phyloP scores from a whole-genome alignment of 2,113 vertebrate genomes.

The Cyprinus carpio region DNA sequence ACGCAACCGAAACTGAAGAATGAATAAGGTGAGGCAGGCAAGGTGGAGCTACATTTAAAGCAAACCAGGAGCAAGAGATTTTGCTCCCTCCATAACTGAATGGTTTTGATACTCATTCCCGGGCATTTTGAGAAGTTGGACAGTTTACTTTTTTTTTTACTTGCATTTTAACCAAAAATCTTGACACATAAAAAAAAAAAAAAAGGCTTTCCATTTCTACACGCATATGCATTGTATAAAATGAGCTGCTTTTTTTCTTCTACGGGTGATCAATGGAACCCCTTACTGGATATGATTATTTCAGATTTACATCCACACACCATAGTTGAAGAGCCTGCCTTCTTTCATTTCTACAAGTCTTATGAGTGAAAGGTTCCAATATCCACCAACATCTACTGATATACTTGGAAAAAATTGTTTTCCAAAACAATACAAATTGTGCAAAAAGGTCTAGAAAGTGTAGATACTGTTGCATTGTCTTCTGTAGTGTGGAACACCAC shows the following conservation, averaged over 20 bases:
- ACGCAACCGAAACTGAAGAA: neutral
- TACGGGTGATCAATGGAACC: neutral
- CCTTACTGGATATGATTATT: slow-evolving; percentile 35
- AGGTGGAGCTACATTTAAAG: neutral
- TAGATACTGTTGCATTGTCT: slow-evolving; percentile 19
- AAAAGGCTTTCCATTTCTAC: too few relatives aligned
- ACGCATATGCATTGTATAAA: neutral
- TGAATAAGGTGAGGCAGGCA: neutral
- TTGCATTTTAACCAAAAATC: too few relatives aligned
- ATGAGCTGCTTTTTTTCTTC: neutral
- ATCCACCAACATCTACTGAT: neutral
- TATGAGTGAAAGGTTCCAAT: neutral
- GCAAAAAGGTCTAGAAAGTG: neutral
- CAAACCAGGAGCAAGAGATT: neutral
- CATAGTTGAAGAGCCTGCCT: slow-evolving; percentile 38
- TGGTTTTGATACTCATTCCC: neutral
- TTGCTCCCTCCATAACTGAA: neutral
- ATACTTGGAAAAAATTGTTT: neutral
- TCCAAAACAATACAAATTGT: neutral
- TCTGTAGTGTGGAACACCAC: slow-evolving; percentile 24
- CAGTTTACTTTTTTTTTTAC: neutral
- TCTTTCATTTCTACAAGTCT: neutral
- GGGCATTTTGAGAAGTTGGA: neutral
- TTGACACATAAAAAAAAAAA: too few relatives aligned
- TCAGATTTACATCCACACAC: slow-evolving; percentile 23